Evolutionary conservation across 2,888 invertebrate genomes (phyloP), one percentile per base, ranked within the genome.

Genomic region (Biston betularia): DNA sequence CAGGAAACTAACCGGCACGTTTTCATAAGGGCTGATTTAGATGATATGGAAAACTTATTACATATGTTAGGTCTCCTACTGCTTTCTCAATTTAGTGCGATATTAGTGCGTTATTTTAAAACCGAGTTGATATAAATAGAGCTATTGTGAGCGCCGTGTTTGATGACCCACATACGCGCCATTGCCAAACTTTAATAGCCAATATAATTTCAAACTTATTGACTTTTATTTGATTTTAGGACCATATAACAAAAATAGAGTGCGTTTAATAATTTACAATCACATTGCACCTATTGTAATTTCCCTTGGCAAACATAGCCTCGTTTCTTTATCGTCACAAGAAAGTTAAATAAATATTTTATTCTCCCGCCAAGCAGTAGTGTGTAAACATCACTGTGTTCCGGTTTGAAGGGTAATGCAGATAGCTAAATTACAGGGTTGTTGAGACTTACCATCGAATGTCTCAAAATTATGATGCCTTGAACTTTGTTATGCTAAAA

Each of bases 111-210:
- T 80, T 83, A 92, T 93, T 93, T 92, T 89, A 84, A 90, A 70
- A 86, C 83, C 84, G 80, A 81, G 79, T 83, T 78, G 88, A 77
- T 92, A 92, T 91, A 89, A 92, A 92, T 93, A 93, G 90, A 87
- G 79, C 79, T 77, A 89, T 90, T 90, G 89, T 90, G 49, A 49
- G 81, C 79, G 80, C 81, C 76, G 77, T 81, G 82, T 84, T 85
- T 88, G 89, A 90, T 88, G 89, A 89, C 89, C 89, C 81, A 90
- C 81, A 89, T 90, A 70, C 72, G 73, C 71, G 72, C 76, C 83
- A 85, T 84, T 85, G 86, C 84, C 86, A 85, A 87, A 84, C 81
- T 85, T 83, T 81, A 79, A 81, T 82, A 72, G 77, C 68, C 63
- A 48, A 62, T 70, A 71, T 74, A 72, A 71, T 78, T 71, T 72